Evolutionary conservation across 2,888 invertebrate genomes (phyloP).

Genomic region (Flexamia atlantica): DNA sequence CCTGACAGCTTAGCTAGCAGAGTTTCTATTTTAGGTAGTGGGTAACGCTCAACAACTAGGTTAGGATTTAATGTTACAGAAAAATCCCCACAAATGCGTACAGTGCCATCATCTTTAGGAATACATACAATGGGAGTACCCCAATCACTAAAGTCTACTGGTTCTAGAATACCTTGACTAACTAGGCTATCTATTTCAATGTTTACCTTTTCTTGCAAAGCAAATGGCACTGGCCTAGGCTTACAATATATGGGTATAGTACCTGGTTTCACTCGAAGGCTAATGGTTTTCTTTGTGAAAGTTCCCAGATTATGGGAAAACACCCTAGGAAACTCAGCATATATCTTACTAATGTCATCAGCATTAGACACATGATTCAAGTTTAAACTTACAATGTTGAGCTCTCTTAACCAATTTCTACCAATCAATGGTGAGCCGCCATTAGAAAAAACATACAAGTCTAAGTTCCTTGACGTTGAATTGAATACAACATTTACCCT

Average conservation of each 20-base stretch:
- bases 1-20: constrained; percentile 69
- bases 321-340: too few species aligned
- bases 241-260: background rate
- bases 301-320: too few species aligned
- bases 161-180: constrained; percentile 66
- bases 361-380: too few species aligned
- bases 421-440: too few species aligned
- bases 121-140: constrained; percentile 73
- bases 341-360: too few species aligned
- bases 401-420: too few species aligned
- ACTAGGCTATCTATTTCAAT: constrained; percentile 68
- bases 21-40: constrained; percentile 69
- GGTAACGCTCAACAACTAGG: constrained; percentile 69
- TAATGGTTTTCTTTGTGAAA: too few species aligned
- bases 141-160: constrained; percentile 70
- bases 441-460: too few species aligned
- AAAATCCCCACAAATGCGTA: constrained; percentile 72
- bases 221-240: constrained; percentile 1
- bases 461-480: too few species aligned
- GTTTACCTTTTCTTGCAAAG: background rate
- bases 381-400: too few species aligned
- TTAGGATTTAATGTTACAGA: constrained; percentile 71
- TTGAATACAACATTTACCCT: too few species aligned
- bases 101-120: constrained; percentile 71
- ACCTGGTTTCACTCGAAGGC: too few species aligned